Evolutionary conservation across 1,140 invertebrate species (phyloP).

Genomic region (Thereuonema tuberculata): DNA sequence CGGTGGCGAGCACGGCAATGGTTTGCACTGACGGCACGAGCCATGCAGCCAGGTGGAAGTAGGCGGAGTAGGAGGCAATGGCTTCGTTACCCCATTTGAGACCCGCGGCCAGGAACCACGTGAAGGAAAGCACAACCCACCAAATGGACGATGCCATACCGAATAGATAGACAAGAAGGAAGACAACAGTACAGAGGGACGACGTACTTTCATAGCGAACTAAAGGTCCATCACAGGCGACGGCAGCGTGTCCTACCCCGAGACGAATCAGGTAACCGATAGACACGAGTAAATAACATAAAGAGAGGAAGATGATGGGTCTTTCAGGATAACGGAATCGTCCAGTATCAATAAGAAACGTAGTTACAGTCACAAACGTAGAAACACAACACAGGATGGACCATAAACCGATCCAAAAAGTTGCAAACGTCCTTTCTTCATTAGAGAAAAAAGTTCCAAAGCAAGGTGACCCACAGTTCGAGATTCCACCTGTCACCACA

Average conservation of each 20-base stretch:
- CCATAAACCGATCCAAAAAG: conserved; percentile 40
- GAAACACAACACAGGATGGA: conserved; percentile 39
- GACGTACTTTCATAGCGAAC: conserved; percentile 68
- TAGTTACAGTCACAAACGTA: conserved; percentile 39
- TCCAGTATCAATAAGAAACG: conserved; percentile 45
- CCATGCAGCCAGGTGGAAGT: conserved; percentile 73
- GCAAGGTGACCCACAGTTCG: too few relatives aligned
- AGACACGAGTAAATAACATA: conserved; percentile 67
- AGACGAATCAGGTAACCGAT: conserved; percentile 63
- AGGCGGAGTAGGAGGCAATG: conserved; percentile 61
- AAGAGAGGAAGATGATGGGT: conserved; percentile 59
- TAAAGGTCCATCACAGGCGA: conserved; percentile 42
- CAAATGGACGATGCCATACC: conserved; percentile 69
- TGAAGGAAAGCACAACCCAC: conserved; percentile 64
- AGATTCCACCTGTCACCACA: too few relatives aligned
- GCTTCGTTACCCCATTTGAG: conserved; percentile 81
- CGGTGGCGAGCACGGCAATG: conserved; percentile 69
- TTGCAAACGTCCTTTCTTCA: conserved; percentile 58
- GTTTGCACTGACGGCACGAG: conserved; percentile 68
- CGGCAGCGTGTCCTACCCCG: conserved; percentile 46
- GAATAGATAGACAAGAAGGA: conserved; percentile 79
- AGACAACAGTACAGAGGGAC: conserved; percentile 73
- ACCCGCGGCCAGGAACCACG: conserved; percentile 66
- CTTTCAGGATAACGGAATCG: conserved; percentile 73
- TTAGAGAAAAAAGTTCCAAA: conserved; percentile 58